phyloP scores from a whole-genome alignment of 2,797 vertebrate species.

The Coilia nasus region DNA sequence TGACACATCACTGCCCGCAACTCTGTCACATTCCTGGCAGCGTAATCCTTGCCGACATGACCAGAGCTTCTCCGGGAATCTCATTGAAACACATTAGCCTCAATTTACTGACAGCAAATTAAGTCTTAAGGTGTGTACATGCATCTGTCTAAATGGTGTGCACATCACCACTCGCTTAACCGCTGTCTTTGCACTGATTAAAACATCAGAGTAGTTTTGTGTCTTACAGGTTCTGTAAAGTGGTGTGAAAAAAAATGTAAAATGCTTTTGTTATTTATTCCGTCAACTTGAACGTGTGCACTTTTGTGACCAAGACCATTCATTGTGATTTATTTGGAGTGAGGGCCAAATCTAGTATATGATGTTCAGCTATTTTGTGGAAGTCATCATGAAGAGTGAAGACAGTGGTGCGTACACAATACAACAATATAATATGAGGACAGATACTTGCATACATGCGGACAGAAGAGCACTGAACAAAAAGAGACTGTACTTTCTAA shows the following conservation, averaged over 20 bases:
- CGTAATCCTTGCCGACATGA: neutral
- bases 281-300: neutral
- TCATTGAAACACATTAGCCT: neutral
- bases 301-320: constrained; percentile 15
- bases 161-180: neutral
- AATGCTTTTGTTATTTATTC: neutral
- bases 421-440: neutral
- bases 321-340: constrained; percentile 13
- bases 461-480: neutral
- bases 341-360: neutral
- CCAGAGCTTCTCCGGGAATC: neutral
- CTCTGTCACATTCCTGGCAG: neutral
- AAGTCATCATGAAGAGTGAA: neutral
- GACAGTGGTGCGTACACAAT: neutral
- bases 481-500: neutral
- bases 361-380: neutral
- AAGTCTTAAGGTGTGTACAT: neutral
- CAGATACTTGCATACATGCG: neutral
- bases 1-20: neutral
- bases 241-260: neutral
- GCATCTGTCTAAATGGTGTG: neutral
- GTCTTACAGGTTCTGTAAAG: neutral
- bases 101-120: neutral
- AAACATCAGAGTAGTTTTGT: neutral
- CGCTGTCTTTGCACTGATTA: neutral